Percentiles rank a stretch among this genome's conserved stretches.
Conservation (phyloP, 2,888 invertebrate species). For the Polydrusus cervinus region DNA sequence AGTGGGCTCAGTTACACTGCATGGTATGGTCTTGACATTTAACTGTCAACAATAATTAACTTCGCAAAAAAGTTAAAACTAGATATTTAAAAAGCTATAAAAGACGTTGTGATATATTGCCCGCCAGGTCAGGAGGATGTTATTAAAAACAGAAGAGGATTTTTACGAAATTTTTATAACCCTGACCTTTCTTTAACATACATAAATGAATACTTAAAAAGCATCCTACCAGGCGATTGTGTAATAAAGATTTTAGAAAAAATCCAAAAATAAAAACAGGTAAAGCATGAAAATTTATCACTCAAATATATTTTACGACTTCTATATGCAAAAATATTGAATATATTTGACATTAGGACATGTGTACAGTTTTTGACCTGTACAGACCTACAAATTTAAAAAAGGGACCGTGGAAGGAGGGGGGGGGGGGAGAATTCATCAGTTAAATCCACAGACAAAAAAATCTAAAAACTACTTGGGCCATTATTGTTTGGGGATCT, state of each 20-base stretch:
- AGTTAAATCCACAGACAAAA: too few species aligned
- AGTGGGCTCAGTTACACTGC: conserved; percentile 32
- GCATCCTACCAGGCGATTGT: conserved; percentile 26
- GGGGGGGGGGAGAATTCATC: too few species aligned
- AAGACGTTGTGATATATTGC: conserved; percentile 18
- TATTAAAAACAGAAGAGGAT: conserved; percentile 15
- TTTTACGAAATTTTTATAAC: conserved; percentile 28
- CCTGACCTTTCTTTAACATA: conserved; percentile 34
- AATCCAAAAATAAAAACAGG: background rate
- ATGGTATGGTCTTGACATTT: conserved; percentile 22
- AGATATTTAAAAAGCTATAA: conserved; percentile 14
- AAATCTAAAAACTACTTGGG: too few species aligned
- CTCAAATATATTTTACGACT: conserved; percentile 18
- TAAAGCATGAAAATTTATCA: conserved; percentile 11
- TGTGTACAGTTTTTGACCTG: background rate
- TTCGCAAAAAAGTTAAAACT: background rate
- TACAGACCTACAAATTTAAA: too few species aligned
- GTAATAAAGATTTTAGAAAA: conserved; percentile 25
- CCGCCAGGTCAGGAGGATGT: conserved; percentile 15
- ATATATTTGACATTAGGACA: conserved; percentile 5
- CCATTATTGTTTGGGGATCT: too few species aligned
- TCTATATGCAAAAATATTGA: conserved; percentile 21
- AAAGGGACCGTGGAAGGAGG: too few species aligned
- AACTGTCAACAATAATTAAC: conserved; percentile 25
- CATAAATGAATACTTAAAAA: conserved; percentile 29